A percentile compares a stretch with the other conserved stretches of the same genome.
phyloP scores from a whole-genome alignment of 53 echinoderm and acorn worm species.

The Zoroaster sp. region DNA sequence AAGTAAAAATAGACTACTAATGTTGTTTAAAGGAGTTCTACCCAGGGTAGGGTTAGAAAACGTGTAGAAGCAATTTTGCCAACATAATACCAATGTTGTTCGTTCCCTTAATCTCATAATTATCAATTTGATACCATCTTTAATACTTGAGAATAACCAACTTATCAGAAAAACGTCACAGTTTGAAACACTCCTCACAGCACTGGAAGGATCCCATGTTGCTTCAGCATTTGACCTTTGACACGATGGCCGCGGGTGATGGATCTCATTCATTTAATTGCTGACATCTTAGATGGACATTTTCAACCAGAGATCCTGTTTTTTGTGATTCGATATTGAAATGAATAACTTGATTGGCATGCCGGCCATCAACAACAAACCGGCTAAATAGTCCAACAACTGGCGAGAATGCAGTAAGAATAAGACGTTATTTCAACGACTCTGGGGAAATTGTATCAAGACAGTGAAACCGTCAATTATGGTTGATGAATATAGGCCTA shows the following conservation, averaged over 20 bases:
- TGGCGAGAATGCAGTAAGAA: too few species aligned
- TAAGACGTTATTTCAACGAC: too few species aligned
- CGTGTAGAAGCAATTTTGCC: too few species aligned
- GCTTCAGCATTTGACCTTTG: constrained; percentile 32
- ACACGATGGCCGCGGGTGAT: constrained; percentile 11
- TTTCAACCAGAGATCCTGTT: constrained; percentile 9
- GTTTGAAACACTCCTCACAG: neutral
- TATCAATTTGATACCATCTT: neutral
- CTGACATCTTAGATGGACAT: neutral
- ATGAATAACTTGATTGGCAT: constrained; percentile 21
- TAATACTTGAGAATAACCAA: neutral
- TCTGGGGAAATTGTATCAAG: too few species aligned
- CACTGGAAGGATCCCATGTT: constrained; percentile 29
- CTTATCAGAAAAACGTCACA: neutral
- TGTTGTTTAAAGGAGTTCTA: too few species aligned
- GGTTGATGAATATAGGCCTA: too few species aligned
- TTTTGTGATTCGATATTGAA: constrained; percentile 21
- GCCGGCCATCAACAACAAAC: neutral
- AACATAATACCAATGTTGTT: too few species aligned
- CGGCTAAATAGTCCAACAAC: too few species aligned
- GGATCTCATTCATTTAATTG: constrained; percentile 4
- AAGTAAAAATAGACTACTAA: too few species aligned
- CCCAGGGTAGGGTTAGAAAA: too few species aligned
- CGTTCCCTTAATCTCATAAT: neutral
- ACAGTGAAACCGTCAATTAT: too few species aligned